Conservation (phyloP, 1,140 invertebrate genomes). For the Ctenoplectra terminalis region DNA sequence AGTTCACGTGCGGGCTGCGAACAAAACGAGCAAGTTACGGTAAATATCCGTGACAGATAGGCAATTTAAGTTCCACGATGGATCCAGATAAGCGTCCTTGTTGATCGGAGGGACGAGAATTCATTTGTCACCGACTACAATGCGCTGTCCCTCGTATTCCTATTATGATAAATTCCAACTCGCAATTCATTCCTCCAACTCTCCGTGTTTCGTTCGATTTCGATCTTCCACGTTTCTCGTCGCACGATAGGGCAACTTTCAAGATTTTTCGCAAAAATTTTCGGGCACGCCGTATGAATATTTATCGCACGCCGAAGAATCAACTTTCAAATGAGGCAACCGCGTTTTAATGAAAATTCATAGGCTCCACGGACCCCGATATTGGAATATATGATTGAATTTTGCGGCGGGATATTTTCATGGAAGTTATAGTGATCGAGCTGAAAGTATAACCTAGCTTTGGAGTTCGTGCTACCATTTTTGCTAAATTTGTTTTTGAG, state of each 20-base stretch:
- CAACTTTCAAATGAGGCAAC: constrained; percentile 40
- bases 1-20: neutral
- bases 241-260: too few species aligned
- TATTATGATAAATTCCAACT: neutral
- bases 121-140: constrained; percentile 32
- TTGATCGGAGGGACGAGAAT: constrained; percentile 4
- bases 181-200: neutral
- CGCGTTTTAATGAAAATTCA: constrained; percentile 49
- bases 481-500: neutral
- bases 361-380: neutral
- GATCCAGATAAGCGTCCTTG: constrained; percentile 11
- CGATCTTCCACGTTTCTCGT: neutral
- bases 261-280: constrained; percentile 3
- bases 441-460: neutral
- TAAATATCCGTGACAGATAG: constrained; percentile 47
- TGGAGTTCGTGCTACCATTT: neutral
- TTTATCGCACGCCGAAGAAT: constrained; percentile 32
- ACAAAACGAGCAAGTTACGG: constrained; percentile 10
- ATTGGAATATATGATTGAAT: constrained; percentile 18
- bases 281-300: constrained; percentile 19
- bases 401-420: neutral
- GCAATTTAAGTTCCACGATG: constrained; percentile 51
- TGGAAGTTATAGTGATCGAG: neutral
- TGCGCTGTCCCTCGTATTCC: neutral
- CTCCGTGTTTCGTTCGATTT: neutral